These are phyloP conservation scores for Ophonus ardosiacus DNA, from an alignment of 2,888 invertebrate species.

Conservation along the genomic window DNA sequence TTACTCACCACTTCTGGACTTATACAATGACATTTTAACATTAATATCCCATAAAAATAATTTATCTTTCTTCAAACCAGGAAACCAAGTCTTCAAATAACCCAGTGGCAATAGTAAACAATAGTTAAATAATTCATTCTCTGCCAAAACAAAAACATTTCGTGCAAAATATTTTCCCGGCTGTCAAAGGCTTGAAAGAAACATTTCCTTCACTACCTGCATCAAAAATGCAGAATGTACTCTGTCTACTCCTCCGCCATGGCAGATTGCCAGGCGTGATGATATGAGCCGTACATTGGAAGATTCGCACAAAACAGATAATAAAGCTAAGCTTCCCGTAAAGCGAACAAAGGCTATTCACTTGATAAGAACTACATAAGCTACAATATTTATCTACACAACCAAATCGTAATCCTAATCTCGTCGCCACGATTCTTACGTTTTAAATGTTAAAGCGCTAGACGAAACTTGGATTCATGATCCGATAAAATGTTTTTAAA, in stretches of 20 bases:
- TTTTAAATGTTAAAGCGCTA: not conserved
- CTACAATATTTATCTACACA: slow-evolving; percentile 10
- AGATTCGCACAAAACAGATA: slow-evolving; percentile 44
- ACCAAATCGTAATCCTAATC: slow-evolving; percentile 21
- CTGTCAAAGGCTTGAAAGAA: not conserved
- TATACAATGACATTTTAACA: not conserved
- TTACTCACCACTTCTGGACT: no score
- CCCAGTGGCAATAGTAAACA: not conserved
- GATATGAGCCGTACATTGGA: slow-evolving; percentile 8
- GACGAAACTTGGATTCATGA: not conserved
- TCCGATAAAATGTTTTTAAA: slow-evolving; percentile 14
- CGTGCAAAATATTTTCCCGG: not conserved
- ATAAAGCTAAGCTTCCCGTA: slow-evolving; percentile 34
- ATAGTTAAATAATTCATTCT: not conserved
- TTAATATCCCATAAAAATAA: not conserved
- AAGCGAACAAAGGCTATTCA: slow-evolving; percentile 36
- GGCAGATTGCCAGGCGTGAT: slow-evolving; percentile 27
- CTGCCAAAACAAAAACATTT: not conserved
- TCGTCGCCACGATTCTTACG: not conserved
- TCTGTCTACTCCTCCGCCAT: not conserved
- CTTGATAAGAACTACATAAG: slow-evolving; percentile 43
- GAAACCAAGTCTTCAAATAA: not conserved
- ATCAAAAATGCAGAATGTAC: slow-evolving; percentile 21
- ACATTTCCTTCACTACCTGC: not conserved
- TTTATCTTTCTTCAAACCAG: not conserved